These are phyloP conservation scores for Machimus atricapillus DNA, from an alignment of 2,888 invertebrate genomes.

Conservation along the genomic window DNA sequence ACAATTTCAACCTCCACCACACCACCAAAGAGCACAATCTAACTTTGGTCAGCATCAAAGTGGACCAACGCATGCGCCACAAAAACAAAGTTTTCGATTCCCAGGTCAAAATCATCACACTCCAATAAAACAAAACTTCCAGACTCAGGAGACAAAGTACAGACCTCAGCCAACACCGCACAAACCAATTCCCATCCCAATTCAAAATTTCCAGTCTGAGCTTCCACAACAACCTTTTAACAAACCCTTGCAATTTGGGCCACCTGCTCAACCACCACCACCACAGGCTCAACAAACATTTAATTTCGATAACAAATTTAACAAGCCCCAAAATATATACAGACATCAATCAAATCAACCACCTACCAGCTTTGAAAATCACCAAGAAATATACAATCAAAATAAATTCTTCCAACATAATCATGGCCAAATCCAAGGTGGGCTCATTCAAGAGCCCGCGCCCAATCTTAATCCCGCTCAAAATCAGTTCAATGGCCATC, in stretches of 20 bases:
- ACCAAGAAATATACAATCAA: background rate
- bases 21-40: background rate
- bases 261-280: constrained; percentile 59
- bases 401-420: constrained; percentile 51
- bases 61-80: background rate
- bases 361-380: background rate
- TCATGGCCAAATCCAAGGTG: constrained; percentile 47
- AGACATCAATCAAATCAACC: constrained; percentile 55
- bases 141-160: constrained; percentile 52
- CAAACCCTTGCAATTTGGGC: constrained; percentile 52
- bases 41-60: background rate
- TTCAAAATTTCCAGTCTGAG: constrained; percentile 56
- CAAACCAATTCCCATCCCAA: constrained; percentile 59
- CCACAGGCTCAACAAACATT: constrained; percentile 57
- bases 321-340: background rate
- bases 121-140: constrained; percentile 38
- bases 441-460: constrained; percentile 52
- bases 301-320: background rate
- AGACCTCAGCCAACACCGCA: constrained; percentile 63
- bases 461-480: constrained; percentile 53
- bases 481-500: constrained; percentile 43
- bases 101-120: background rate
- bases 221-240: constrained; percentile 62
- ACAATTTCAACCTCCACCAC: constrained; percentile 36
- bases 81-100: background rate